Conservation (phyloP, 1,140 invertebrate genomes). For the Drosophila gunungcola region DNA sequence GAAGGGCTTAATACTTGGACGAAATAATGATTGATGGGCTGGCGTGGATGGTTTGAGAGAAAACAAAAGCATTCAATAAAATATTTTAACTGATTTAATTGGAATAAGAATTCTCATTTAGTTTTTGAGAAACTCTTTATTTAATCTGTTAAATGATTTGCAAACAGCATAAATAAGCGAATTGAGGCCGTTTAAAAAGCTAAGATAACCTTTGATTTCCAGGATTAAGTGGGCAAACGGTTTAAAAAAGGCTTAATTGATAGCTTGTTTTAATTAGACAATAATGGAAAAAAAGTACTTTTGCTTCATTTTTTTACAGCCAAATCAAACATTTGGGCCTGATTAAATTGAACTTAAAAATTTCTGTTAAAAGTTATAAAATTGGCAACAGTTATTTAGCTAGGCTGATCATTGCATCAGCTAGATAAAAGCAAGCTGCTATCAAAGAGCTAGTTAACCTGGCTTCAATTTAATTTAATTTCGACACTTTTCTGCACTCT, state of each 20-base stretch:
- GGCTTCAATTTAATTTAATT: constrained; percentile 65
- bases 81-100: constrained; percentile 4
- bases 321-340: no score
- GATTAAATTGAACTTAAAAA: not conserved
- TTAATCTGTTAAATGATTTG: not conserved
- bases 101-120: not conserved
- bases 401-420: not conserved
- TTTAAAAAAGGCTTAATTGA: no score
- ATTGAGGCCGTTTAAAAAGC: no score
- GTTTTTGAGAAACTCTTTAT: not conserved
- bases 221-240: no score
- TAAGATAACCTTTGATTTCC: no score
- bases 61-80: not conserved
- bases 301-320: no score
- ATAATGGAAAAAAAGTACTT: no score
- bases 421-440: not conserved
- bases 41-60: not conserved
- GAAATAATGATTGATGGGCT: constrained; percentile 27
- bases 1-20: constrained; percentile 1
- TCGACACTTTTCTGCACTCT: constrained; percentile 34
- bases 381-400: not conserved
- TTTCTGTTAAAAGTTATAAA: not conserved
- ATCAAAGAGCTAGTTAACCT: constrained; percentile 29
- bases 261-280: no score
- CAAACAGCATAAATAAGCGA: no score